Base-by-base conservation (phyloP, 1,140 invertebrate species). In the Aphis craccivora region DNA sequence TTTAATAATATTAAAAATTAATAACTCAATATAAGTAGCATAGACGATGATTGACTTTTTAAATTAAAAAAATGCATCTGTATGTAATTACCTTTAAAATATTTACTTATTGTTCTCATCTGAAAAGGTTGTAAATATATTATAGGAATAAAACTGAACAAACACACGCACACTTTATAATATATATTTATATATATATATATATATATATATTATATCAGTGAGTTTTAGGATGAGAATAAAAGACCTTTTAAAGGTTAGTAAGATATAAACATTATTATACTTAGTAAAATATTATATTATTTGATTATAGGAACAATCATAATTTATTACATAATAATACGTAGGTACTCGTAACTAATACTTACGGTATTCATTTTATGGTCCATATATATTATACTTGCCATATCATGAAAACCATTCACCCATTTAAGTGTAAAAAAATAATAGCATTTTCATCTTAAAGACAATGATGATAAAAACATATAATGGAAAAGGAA, bases 391-490 rank as follows among this genome's bases (percentile, higher is more conserved):
- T 51, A 51, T 14, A 51, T 51, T 51, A 51, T 53, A 53, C 48
- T 37, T 35, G 2, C n/a, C n/a, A 14, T 89, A 35, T 53, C 20
- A 37, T 37, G n/a, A 37, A 23, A 89, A 89, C 87, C 35, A 37
- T 53, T 48, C 86, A 88, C n/a, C 37, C 86, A 51, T 88, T 35
- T 23, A 88, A 88, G 30, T 35, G 48, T 53, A 53, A 89, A 37
- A 89, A 89, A 89, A 89, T 89, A 89, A 53, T 89, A 8, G 14
- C 45, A 9, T 87, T 51, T 87, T 53, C 22, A 22, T 89, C 45
- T 37, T 51, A 53, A 53, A 89, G 35, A 89, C 30, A 89, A 89
- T 89, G 45, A 53, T 37, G 53, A 5, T 37, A 89, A 53, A 89
- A 35, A 53, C n/a, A 9, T 22, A 53, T 37, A 89, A 23, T 87